A percentile compares a stretch with the other conserved stretches of the same genome.
phyloP scores from a whole-genome alignment of 2,888 invertebrate genomes.

The Litoditis marina region DNA sequence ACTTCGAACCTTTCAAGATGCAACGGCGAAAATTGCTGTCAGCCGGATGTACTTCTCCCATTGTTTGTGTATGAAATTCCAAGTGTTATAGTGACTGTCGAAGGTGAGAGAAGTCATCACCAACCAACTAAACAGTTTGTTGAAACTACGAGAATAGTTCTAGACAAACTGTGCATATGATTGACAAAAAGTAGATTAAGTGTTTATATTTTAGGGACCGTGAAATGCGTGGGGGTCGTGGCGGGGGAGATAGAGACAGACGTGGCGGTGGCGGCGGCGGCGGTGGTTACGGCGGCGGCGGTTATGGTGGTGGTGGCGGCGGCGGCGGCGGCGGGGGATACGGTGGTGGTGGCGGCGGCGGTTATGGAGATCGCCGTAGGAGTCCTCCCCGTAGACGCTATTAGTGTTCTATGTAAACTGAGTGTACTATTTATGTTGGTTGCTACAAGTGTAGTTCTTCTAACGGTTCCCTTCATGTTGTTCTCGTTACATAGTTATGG shows the following conservation, averaged over 20 bases:
- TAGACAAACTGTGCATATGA: too few species aligned
- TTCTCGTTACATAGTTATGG: too few species aligned
- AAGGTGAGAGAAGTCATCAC: not conserved
- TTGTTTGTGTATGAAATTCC: not conserved
- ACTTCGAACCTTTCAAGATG: too few species aligned
- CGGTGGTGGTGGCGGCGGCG: slow-evolving; percentile 9
- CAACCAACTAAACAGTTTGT: not conserved
- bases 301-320: slow-evolving; percentile 9
- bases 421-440: too few species aligned
- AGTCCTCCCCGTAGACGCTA: not conserved
- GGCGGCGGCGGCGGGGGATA: not conserved
- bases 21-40: too few species aligned
- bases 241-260: slow-evolving; percentile 7
- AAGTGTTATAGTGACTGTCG: not conserved
- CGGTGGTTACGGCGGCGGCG: slow-evolving; percentile 16
- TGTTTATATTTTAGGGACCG: too few species aligned
- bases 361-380: slow-evolving; percentile 1
- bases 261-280: slow-evolving; percentile 26
- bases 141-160: too few species aligned
- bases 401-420: too few species aligned
- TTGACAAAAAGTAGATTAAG: too few species aligned
- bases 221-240: not conserved
- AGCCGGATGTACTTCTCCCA: too few species aligned
- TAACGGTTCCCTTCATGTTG: too few species aligned
- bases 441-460: too few species aligned